Conservation (phyloP, 1,140 invertebrate genomes). For the Bombus superbus region DNA sequence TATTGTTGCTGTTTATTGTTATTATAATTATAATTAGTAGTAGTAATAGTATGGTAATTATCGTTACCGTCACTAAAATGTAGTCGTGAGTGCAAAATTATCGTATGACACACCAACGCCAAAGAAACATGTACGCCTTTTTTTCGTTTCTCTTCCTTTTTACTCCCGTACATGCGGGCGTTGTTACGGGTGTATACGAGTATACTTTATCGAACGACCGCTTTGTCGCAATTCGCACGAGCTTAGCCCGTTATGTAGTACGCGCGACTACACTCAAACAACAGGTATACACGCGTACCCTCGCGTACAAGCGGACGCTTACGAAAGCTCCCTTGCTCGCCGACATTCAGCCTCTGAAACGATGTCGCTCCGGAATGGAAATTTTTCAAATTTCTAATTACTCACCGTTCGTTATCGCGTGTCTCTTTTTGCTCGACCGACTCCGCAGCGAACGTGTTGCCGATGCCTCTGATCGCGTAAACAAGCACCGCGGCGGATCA, state of each 20-base stretch:
- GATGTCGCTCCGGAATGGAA: background rate
- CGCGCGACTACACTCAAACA: background rate
- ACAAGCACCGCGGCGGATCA: background rate
- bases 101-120: background rate
- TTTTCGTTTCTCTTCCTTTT: background rate
- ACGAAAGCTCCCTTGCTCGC: background rate
- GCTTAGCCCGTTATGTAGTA: background rate
- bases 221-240: background rate
- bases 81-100: background rate
- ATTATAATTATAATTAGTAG: background rate
- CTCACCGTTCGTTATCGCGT: background rate
- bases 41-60: background rate
- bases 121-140: background rate
- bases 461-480: background rate
- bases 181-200: conserved; percentile 17
- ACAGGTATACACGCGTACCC: background rate
- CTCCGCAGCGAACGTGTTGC: background rate
- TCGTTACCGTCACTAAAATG: background rate
- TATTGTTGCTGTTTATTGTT: conserved; percentile 36
- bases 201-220: background rate
- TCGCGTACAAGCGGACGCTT: background rate
- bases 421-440: background rate
- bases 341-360: background rate
- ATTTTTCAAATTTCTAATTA: background rate
- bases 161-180: background rate